Evolutionary conservation across 1,140 invertebrate genomes (phyloP).

Genomic region (Ridgeia piscesae): DNA sequence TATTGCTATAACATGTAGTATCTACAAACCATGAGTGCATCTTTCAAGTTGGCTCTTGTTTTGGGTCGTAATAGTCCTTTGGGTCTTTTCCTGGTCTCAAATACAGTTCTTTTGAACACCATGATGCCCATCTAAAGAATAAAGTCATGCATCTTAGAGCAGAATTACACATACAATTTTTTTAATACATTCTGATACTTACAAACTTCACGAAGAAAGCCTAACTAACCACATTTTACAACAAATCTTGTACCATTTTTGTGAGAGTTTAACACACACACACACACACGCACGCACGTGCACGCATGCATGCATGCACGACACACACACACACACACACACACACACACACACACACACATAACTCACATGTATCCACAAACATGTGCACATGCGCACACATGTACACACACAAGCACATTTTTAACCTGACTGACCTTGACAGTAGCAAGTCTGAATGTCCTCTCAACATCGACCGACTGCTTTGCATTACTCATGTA

Average conservation of each 20-base stretch:
- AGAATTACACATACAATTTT: not conserved
- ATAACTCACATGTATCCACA: not conserved
- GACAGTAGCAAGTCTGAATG: conserved; percentile 54
- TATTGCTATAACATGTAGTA: not conserved
- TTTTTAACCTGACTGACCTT: conserved; percentile 39
- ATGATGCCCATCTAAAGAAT: conserved; percentile 54
- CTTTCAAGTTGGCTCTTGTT: conserved; percentile 54
- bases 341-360: not conserved
- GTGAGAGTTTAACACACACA: not conserved
- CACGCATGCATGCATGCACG: not conserved
- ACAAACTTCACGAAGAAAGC: not conserved
- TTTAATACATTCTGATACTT: not conserved
- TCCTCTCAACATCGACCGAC: conserved; percentile 35
- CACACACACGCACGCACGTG: not conserved
- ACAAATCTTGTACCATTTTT: not conserved
- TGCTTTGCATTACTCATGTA: conserved; percentile 44
- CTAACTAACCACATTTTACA: not conserved
- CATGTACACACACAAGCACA: not conserved
- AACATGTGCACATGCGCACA: not conserved
- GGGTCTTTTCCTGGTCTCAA: conserved; percentile 55
- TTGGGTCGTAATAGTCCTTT: conserved; percentile 54
- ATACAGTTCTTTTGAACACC: conserved; percentile 54
- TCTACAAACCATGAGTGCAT: conserved; percentile 46
- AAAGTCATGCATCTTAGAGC: conserved; percentile 8
- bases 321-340: not conserved